Evolutionary conservation across 2,113 vertebrate species (phyloP).

Genomic region (Litocranius walleri): DNA sequence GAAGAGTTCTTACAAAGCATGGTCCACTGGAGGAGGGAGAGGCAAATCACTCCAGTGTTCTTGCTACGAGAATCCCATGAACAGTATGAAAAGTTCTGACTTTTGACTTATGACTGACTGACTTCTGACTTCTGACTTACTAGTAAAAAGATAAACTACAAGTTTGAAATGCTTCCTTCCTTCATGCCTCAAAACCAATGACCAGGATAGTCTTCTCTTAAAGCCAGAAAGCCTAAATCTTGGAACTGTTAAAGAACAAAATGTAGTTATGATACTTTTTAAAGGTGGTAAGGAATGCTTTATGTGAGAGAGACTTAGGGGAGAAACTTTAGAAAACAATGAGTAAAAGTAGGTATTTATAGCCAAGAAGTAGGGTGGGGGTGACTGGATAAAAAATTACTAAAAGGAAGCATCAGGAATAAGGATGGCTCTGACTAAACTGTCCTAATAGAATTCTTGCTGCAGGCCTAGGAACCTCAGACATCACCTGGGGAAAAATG

Average conservation of each 20-base stretch:
- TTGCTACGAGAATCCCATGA: fast-evolving
- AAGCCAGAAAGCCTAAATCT: not conserved
- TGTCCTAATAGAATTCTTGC: not conserved
- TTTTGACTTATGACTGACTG: not conserved
- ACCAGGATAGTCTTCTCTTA: not conserved
- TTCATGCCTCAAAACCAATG: not conserved
- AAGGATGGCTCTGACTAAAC: not conserved
- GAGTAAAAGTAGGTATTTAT: not conserved
- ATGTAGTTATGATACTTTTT: not conserved
- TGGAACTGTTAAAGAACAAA: not conserved
- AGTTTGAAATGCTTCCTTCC: not conserved
- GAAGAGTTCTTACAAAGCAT: not conserved
- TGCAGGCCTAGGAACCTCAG: not conserved
- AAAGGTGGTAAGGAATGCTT: not conserved
- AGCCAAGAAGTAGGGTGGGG: not conserved
- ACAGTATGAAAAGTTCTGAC: not conserved
- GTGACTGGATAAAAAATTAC: not conserved
- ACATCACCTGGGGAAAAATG: not conserved
- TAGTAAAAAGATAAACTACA: not conserved
- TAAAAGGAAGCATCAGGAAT: not conserved
- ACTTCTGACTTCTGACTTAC: not conserved
- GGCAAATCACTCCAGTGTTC: not conserved
- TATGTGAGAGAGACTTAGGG: not conserved
- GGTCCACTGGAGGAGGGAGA: not conserved
- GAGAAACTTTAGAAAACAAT: not conserved